Base-by-base conservation (phyloP, 2,797 vertebrate species). In the Clarias fuscus region DNA sequence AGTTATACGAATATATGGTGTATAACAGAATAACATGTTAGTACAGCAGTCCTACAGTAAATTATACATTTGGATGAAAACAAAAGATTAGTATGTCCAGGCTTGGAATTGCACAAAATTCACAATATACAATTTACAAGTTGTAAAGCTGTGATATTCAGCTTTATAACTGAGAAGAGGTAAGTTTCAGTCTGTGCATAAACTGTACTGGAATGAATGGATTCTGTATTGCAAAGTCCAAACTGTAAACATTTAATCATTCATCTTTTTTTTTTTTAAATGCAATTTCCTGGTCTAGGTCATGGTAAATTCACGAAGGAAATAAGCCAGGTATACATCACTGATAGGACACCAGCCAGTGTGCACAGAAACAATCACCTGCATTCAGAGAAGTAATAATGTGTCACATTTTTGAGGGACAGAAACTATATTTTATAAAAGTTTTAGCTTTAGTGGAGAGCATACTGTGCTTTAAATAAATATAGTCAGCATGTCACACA, bases 401-500 rank as follows among this genome's bases (percentile, higher is more conserved):
- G 67, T 85, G 8, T 79, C 71, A 61, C 8, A 37, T 78, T 43
- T 68, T 79, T 53, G 1, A 37, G 27, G 48, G n/a, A 1, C 18
- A 59, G 58, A 24, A 82, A 33, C 76, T 58, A n/a, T 40, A 64
- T 70, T 85, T 86, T 86, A 43, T 73, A 79, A 20, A 59, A 8
- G 78, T 56, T 79, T 85, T 71, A 59, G 27, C 73, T 48, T 87
- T 75, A 88, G 56, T 85, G 89, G 87, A 86, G 80, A 33, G 71
- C 85, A 85, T 64, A 85, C 73, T 84, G 85, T 84, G 83, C 43
- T 87, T 90, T 86, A 88, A 89, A 86, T 83, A 85, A 86, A 82
- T 84, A 43, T 75, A n/a, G 68, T n/a, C 48, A 73, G 61, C 30
- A 71, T 75, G 72, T 70, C 82, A 72, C 27, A 56, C 53, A 48